phyloP scores from a whole-genome alignment of 2,113 vertebrate genomes.

The Nothobranchius furzeri region DNA sequence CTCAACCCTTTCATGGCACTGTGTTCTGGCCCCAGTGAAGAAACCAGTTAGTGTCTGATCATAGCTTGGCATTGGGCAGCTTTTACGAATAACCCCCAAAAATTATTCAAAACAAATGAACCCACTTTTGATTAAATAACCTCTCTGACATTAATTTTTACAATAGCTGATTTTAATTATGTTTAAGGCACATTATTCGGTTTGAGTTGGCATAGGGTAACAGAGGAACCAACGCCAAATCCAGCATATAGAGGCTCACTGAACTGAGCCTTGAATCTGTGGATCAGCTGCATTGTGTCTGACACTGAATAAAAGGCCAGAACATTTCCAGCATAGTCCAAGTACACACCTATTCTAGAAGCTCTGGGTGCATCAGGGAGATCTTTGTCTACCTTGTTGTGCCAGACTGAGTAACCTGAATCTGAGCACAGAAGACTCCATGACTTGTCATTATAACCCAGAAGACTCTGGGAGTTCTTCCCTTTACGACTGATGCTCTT shows the following conservation, averaged over 20 bases:
- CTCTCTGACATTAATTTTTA: too few relatives aligned
- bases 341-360: constrained; percentile 82
- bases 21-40: too few relatives aligned
- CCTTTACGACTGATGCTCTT: constrained; percentile 77
- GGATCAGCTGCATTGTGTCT: constrained; percentile 76
- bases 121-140: too few relatives aligned
- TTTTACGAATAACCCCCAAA: too few relatives aligned
- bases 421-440: constrained; percentile 92
- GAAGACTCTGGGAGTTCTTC: constrained; percentile 83
- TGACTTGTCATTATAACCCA: constrained; percentile 86
- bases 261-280: constrained; percentile 85
- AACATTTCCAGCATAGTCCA: constrained; percentile 80
- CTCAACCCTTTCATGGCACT: too few relatives aligned
- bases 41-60: too few relatives aligned
- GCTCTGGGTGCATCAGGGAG: constrained; percentile 67
- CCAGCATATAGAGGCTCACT: constrained; percentile 83
- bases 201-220: constrained; percentile 73
- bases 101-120: too few relatives aligned
- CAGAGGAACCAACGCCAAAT: constrained; percentile 88
- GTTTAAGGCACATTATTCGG: constrained; percentile 29
- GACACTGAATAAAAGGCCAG: constrained; percentile 88
- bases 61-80: too few relatives aligned
- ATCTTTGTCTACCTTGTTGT: constrained; percentile 78
- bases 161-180: too few relatives aligned
- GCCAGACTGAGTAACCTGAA: constrained; percentile 87